Evolutionary conservation across 1,140 invertebrate species (phyloP).

Genomic region (Ladona fulva): DNA sequence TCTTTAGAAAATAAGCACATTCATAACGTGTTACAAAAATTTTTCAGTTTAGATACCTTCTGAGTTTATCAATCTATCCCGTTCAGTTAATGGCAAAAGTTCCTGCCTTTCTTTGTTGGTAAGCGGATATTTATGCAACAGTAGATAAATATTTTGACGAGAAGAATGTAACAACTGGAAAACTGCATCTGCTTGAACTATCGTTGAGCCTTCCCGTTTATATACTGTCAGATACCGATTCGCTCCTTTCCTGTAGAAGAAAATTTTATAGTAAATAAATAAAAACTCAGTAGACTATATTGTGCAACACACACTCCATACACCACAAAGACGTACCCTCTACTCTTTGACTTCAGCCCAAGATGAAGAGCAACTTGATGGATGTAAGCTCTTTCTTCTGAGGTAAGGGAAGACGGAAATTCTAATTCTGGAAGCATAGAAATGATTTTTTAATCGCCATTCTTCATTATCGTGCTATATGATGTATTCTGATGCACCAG

Average conservation of each 20-base stretch:
- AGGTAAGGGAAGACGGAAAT: constrained; percentile 65
- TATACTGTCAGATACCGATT: constrained; percentile 63
- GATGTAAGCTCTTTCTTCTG: constrained; percentile 67
- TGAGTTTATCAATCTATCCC: constrained; percentile 31
- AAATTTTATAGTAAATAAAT: constrained; percentile 19
- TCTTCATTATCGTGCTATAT: too few relatives aligned
- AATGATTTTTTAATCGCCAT: too few relatives aligned
- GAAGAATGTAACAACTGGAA: constrained; percentile 55
- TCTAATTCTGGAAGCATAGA: neutral
- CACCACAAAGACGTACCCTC: constrained; percentile 42
- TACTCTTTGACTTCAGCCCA: constrained; percentile 64
- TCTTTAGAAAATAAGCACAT: neutral
- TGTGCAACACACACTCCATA: constrained; percentile 12
- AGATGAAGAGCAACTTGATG: constrained; percentile 51
- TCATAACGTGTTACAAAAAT: constrained; percentile 20
- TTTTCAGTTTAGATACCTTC: constrained; percentile 34
- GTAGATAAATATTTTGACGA: constrained; percentile 45
- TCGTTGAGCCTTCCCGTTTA: constrained; percentile 59
- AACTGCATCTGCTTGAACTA: constrained; percentile 58
- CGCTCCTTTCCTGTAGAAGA: constrained; percentile 49
- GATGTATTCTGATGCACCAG: too few relatives aligned
- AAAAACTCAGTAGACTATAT: neutral
- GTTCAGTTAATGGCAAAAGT: constrained; percentile 47
- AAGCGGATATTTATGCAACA: constrained; percentile 58
- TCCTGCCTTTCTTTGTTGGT: constrained; percentile 62